Evolutionary conservation across 2,113 vertebrate species (phyloP).

Genomic region (Nematolebias whitei): DNA sequence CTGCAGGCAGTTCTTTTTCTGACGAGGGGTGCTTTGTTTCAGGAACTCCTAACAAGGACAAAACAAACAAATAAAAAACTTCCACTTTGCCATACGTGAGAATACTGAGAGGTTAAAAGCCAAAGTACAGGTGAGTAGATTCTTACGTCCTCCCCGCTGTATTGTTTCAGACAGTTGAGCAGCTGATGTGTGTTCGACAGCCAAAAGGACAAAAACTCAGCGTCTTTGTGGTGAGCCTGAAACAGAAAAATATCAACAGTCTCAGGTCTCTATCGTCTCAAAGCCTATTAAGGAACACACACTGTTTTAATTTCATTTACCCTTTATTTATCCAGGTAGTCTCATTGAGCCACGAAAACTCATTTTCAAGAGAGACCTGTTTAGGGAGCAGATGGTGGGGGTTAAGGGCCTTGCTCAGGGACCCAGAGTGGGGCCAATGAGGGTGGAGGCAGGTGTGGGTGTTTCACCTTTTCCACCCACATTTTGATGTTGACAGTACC

Average conservation of each 20-base stretch:
- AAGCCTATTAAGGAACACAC: not conserved
- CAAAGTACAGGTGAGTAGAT: not conserved
- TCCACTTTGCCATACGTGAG: not conserved
- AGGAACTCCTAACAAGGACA: conserved; percentile 85
- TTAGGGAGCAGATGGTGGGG: too few relatives aligned
- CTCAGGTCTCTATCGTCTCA: not conserved
- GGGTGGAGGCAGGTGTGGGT: too few relatives aligned
- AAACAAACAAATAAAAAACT: not conserved
- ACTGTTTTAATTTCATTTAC: too few relatives aligned
- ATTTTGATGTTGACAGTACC: too few relatives aligned
- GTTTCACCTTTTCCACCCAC: too few relatives aligned
- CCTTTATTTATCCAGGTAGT: too few relatives aligned
- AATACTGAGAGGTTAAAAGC: not conserved
- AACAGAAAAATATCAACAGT: conserved; percentile 31
- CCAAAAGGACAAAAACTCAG: conserved; percentile 95
- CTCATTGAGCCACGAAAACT: too few relatives aligned
- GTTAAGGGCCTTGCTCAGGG: too few relatives aligned
- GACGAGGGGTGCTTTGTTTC: conserved; percentile 86
- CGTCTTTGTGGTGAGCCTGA: conserved; percentile 87
- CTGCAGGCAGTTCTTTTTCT: conserved; percentile 92
- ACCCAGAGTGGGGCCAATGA: too few relatives aligned
- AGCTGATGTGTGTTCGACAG: conserved; percentile 91
- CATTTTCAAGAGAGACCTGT: too few relatives aligned
- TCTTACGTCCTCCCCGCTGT: conserved; percentile 96
- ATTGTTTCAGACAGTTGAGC: conserved; percentile 96